These are phyloP conservation scores for Thinocorus orbignyianus DNA, from an alignment of 2,113 vertebrate genomes.

Conservation along the genomic window DNA sequence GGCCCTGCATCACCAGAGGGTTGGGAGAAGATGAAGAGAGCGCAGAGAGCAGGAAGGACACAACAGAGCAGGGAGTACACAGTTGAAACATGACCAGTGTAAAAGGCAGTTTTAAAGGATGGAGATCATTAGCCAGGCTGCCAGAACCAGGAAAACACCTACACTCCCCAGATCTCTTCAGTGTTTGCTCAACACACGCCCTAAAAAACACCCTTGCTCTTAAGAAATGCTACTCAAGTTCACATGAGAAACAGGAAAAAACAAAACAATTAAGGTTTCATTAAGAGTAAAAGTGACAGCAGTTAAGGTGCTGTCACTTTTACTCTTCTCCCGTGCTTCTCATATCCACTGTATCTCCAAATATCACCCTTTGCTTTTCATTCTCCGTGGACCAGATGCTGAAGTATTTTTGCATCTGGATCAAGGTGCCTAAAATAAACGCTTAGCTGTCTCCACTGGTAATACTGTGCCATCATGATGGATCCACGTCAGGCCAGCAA, in stretches of 20 bases:
- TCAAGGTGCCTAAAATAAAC: background rate
- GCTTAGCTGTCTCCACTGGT: background rate
- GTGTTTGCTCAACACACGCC: background rate
- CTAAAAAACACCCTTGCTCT: background rate
- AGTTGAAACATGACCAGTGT: fast-evolving
- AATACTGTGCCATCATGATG: background rate
- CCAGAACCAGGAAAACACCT: background rate
- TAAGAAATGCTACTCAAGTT: background rate
- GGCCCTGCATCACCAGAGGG: background rate
- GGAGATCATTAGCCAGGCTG: background rate
- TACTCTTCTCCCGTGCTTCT: background rate
- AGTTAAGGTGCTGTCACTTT: background rate
- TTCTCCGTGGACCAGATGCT: background rate
- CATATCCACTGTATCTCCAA: background rate
- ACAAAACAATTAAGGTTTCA: background rate
- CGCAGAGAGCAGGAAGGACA: background rate
- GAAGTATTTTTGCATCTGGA: background rate
- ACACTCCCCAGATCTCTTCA: background rate
- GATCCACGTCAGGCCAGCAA: background rate
- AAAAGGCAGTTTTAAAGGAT: background rate
- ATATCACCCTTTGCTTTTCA: background rate
- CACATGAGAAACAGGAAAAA: background rate
- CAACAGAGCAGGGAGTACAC: background rate
- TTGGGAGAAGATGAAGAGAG: background rate
- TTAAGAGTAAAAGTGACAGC: background rate